Evolutionary conservation across 2,888 invertebrate genomes (phyloP).

Genomic region (Gymnocheta viridis): DNA sequence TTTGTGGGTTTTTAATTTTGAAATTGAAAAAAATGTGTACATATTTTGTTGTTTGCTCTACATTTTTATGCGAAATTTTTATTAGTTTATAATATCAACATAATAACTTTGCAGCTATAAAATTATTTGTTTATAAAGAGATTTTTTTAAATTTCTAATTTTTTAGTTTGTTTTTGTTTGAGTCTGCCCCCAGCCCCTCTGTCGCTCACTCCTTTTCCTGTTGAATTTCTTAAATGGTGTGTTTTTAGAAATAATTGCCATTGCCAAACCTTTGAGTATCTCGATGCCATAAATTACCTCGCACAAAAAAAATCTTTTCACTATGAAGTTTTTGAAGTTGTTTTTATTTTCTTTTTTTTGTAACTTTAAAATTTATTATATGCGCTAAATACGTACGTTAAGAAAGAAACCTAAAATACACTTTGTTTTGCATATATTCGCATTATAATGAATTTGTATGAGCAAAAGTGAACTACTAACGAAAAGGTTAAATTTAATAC

Average conservation of each 20-base stretch:
- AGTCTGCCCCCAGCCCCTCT: not conserved
- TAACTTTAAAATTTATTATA: conserved; percentile 65
- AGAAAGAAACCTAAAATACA: conserved; percentile 16
- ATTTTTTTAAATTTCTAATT: not conserved
- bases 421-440: conserved; percentile 14
- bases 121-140: conserved; percentile 8
- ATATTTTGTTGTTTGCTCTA: conserved; percentile 8
- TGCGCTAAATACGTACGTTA: conserved; percentile 63
- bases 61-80: conserved; percentile 4
- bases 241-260: conserved; percentile 66
- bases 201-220: conserved; percentile 1
- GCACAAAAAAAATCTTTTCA: not conserved
- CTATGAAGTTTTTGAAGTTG: conserved; percentile 26
- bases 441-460: conserved; percentile 16
- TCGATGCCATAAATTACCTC: conserved; percentile 62
- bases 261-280: conserved; percentile 62
- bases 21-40: conserved; percentile 4
- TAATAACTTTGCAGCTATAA: not conserved
- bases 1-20: conserved; percentile 9
- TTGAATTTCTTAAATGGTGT: conserved; percentile 33
- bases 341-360: conserved; percentile 27
- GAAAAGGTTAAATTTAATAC: conserved; percentile 69
- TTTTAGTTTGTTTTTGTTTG: not conserved
- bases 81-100: not conserved
- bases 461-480: conserved; percentile 25